These are phyloP conservation scores for Festucalex cinctus DNA, from an alignment of 2,113 vertebrate species.

Conservation along the genomic window DNA sequence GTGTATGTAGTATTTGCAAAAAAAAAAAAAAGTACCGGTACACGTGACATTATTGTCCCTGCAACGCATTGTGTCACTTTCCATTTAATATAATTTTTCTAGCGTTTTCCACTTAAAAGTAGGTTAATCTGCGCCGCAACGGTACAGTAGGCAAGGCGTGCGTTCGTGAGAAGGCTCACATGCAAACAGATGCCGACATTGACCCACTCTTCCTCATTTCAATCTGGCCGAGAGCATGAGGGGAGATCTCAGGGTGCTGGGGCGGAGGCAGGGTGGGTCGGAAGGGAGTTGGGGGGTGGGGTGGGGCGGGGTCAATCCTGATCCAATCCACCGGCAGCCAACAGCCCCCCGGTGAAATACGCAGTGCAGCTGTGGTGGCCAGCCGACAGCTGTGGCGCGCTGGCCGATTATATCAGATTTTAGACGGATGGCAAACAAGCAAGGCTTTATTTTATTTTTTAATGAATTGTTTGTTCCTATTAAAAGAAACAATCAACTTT, in stretches of 20 bases:
- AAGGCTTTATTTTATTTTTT: slow-evolving; percentile 11
- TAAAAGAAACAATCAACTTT: too few species aligned
- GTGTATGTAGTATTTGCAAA: too few species aligned
- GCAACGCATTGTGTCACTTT: too few species aligned
- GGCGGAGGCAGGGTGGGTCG: slow-evolving; percentile 36
- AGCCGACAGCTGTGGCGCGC: slow-evolving; percentile 65
- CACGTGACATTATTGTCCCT: too few species aligned
- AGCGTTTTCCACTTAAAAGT: not conserved
- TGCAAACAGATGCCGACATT: slow-evolving; percentile 54
- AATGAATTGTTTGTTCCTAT: too few species aligned
- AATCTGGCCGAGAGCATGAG: slow-evolving; percentile 38
- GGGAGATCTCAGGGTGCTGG: slow-evolving; percentile 44
- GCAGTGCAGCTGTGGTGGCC: slow-evolving; percentile 65
- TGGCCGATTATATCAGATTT: slow-evolving; percentile 67
- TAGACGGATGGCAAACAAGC: slow-evolving; percentile 50
- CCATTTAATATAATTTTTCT: too few species aligned
- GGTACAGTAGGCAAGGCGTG: not conserved
- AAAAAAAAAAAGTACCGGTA: too few species aligned
- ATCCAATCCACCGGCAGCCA: slow-evolving; percentile 60
- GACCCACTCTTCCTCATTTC: slow-evolving; percentile 52
- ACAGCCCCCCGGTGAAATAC: slow-evolving; percentile 68
- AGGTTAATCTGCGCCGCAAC: not conserved
- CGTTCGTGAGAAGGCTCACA: slow-evolving; percentile 20
- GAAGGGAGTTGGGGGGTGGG: slow-evolving; percentile 6
- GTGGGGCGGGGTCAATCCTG: too few species aligned